A percentile compares a stretch with the other conserved stretches of the same genome.
Conservation (phyloP, 2,888 invertebrate genomes). For the Ormyrus pomaceus region DNA sequence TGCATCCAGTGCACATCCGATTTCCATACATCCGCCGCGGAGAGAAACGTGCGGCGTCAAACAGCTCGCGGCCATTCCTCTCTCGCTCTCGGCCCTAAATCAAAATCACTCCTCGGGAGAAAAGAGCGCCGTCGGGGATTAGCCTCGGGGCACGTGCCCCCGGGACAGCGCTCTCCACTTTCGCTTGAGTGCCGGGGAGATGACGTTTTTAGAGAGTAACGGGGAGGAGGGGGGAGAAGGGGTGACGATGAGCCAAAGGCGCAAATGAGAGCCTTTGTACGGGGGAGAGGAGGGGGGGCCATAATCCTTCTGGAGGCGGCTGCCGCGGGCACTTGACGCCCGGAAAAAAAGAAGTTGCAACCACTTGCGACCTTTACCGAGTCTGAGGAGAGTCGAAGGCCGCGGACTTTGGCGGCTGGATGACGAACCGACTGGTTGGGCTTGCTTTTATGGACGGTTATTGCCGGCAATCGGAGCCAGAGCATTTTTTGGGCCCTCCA, state of each 20-base stretch:
- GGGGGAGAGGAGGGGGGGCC: conserved; percentile 6
- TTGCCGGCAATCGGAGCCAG: no score
- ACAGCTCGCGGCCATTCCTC: no score
- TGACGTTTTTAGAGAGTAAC: conserved; percentile 63
- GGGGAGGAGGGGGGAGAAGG: no score
- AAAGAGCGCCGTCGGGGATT: conserved; percentile 61
- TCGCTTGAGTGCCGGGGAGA: conserved; percentile 69
- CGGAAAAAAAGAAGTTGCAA: background rate
- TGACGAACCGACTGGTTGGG: background rate
- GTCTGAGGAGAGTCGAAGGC: no score
- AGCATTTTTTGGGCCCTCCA: no score
- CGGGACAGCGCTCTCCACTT: conserved; percentile 72
- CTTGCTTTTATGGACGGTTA: background rate
- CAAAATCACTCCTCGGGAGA: no score
- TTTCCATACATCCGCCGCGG: background rate
- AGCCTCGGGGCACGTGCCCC: conserved; percentile 64
- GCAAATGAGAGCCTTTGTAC: conserved; percentile 51
- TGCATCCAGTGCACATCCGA: background rate
- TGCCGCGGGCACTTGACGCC: background rate
- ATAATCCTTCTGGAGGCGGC: conserved; percentile 35
- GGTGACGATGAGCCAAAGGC: conserved; percentile 33
- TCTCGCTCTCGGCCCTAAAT: no score
- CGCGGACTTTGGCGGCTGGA: no score
- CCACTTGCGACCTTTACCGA: background rate
- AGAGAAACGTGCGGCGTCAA: background rate